Conservation (phyloP, 2,888 invertebrate genomes). For the Eilema depressum region DNA sequence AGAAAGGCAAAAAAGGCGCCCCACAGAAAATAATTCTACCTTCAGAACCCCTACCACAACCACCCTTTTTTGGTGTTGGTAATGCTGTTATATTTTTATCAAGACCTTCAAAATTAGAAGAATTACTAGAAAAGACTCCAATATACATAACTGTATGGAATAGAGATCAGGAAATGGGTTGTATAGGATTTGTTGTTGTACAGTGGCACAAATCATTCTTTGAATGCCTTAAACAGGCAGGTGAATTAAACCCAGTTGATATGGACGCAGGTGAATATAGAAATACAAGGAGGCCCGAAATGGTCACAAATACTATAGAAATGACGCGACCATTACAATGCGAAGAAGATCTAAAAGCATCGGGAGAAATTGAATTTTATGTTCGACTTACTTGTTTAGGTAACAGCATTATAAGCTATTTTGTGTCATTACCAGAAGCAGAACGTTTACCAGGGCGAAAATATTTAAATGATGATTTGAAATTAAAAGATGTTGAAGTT, state of each 20-base stretch:
- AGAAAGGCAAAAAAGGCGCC: constrained; percentile 65
- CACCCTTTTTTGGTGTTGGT: constrained; percentile 81
- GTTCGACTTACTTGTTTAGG: constrained; percentile 77
- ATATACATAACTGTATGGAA: constrained; percentile 82
- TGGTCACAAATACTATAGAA: constrained; percentile 78
- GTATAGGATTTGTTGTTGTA: constrained; percentile 73
- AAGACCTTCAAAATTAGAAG: constrained; percentile 76
- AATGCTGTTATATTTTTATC: constrained; percentile 79
- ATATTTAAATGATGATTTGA: constrained; percentile 76
- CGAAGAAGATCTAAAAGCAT: constrained; percentile 79
- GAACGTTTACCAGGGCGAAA: constrained; percentile 80
- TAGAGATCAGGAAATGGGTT: constrained; percentile 77
- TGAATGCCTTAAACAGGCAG: constrained; percentile 69
- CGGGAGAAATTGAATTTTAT: constrained; percentile 78
- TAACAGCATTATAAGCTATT: constrained; percentile 74
- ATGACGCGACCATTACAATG: constrained; percentile 72
- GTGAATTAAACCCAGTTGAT: constrained; percentile 73
- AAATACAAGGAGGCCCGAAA: constrained; percentile 70
- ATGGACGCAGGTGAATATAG: constrained; percentile 78
- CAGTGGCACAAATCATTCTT: constrained; percentile 80
- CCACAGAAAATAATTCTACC: constrained; percentile 70
- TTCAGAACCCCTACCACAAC: constrained; percentile 80
- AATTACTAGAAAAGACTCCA: constrained; percentile 73
- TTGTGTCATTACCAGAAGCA: constrained; percentile 79
- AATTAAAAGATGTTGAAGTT: constrained; percentile 79